These are phyloP conservation scores for Norana najaformis DNA, from an alignment of 2,888 invertebrate species.

Conservation along the genomic window DNA sequence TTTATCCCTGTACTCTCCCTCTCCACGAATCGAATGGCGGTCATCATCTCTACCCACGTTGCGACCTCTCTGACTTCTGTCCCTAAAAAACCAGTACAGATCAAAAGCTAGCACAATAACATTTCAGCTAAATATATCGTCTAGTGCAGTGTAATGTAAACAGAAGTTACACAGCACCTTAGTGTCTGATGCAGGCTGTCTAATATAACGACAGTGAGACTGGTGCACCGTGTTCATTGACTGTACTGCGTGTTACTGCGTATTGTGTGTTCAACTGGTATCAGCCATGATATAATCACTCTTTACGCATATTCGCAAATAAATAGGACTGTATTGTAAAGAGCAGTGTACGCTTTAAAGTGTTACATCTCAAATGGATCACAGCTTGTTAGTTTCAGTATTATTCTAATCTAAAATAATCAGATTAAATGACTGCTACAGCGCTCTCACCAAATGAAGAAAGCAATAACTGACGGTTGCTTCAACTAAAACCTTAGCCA, in stretches of 20 bases:
- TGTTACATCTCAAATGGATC: too few species aligned
- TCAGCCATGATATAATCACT: too few species aligned
- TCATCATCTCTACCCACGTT: not conserved
- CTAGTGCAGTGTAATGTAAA: too few species aligned
- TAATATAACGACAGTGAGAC: too few species aligned
- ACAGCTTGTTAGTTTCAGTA: not conserved
- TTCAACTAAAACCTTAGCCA: not conserved
- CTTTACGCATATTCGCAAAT: too few species aligned
- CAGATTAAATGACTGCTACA: not conserved
- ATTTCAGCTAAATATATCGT: not conserved
- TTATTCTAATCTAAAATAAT: too few species aligned
- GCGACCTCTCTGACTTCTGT: slow-evolving; percentile 9
- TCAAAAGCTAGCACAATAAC: not conserved
- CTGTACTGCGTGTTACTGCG: too few species aligned
- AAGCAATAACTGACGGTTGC: not conserved
- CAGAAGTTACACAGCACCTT: not conserved
- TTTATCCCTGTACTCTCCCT: slow-evolving; percentile 18
- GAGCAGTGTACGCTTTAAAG: too few species aligned
- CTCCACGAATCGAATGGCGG: not conserved
- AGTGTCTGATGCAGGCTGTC: too few species aligned
- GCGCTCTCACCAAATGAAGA: not conserved
- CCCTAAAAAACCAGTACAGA: not conserved
- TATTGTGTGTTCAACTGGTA: too few species aligned
- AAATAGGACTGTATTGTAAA: too few species aligned
- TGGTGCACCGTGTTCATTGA: too few species aligned